Percentiles rank a stretch among this genome's conserved stretches.
Evolutionary conservation across 2,888 invertebrate genomes (phyloP).

Genomic region (Drosophila atripex): DNA sequence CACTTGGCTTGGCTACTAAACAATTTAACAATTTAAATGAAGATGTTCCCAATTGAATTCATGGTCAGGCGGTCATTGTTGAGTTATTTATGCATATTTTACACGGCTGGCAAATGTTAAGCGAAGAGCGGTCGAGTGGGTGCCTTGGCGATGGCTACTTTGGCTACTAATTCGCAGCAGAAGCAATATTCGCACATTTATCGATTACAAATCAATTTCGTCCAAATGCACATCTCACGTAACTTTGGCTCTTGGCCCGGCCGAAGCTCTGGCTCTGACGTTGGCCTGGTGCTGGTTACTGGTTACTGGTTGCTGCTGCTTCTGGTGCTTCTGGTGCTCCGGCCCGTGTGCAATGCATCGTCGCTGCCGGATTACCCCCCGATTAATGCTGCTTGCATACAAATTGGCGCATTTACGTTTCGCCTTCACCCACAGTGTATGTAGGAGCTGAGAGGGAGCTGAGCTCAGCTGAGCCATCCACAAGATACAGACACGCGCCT

Average conservation of each 20-base stretch:
- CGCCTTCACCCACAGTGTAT: conserved; percentile 20
- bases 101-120: conserved; percentile 31
- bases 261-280: conserved; percentile 10
- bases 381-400: conserved; percentile 77
- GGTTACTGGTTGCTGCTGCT: conserved; percentile 8
- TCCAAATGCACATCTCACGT: conserved; percentile 75
- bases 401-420: conserved; percentile 74
- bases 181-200: conserved; percentile 72
- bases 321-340: conserved; percentile 3
- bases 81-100: conserved; percentile 43
- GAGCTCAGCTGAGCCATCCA: conserved; percentile 50
- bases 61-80: conserved; percentile 17
- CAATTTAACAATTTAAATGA: conserved; percentile 18
- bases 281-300: conserved; percentile 2
- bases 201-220: conserved; percentile 78
- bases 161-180: conserved; percentile 66
- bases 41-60: conserved; percentile 40
- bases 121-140: conserved; percentile 26
- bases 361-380: conserved; percentile 75
- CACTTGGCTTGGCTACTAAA: background rate
- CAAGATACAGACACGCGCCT: conserved; percentile 68
- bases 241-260: conserved; percentile 31
- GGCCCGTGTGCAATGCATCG: conserved; percentile 69
- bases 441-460: conserved; percentile 4
- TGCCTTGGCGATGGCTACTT: conserved; percentile 25